Evolutionary conservation across 2,888 invertebrate genomes (phyloP).

Genomic region (Macaria liturata): DNA sequence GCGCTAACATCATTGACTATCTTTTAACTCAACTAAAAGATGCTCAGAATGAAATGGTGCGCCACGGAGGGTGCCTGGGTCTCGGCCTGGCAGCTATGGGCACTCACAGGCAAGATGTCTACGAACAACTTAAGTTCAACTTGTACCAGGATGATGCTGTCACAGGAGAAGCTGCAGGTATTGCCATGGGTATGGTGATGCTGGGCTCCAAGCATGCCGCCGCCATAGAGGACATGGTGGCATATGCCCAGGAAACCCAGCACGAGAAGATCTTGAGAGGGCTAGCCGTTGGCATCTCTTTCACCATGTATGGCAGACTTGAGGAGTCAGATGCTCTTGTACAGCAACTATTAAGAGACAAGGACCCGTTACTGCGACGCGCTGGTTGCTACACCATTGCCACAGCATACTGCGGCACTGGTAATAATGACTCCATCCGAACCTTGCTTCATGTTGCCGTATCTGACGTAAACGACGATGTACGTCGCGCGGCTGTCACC

Average conservation of each 20-base stretch:
- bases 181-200: conserved; percentile 99
- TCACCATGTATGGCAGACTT: conserved; percentile 98
- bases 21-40: conserved; percentile 97
- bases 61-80: conserved; percentile 98
- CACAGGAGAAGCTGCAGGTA: conserved; percentile 99
- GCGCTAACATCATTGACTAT: conserved; percentile 97
- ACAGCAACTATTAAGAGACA: conserved; percentile 94
- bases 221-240: conserved; percentile 97
- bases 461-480: conserved; percentile 99
- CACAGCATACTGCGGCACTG: conserved; percentile 99
- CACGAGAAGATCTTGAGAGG: conserved; percentile 99
- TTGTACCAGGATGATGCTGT: conserved; percentile 99
- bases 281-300: conserved; percentile 97
- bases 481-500: conserved; percentile 98
- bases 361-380: conserved; percentile 96
- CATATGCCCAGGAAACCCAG: conserved; percentile 96
- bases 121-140: conserved; percentile 98
- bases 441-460: conserved; percentile 97
- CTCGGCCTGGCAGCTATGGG: conserved; percentile 99
- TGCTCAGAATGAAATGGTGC: conserved; percentile 97
- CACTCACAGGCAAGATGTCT: conserved; percentile 96
- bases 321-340: conserved; percentile 98
- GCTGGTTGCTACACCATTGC: conserved; percentile 99
- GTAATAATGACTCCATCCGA: conserved; percentile 97
- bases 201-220: conserved; percentile 95